Evolutionary conservation across 30 jellyfish, hydroid and myxozoan species (phyloP).

Genomic region (Turritopsis dohrnii): DNA sequence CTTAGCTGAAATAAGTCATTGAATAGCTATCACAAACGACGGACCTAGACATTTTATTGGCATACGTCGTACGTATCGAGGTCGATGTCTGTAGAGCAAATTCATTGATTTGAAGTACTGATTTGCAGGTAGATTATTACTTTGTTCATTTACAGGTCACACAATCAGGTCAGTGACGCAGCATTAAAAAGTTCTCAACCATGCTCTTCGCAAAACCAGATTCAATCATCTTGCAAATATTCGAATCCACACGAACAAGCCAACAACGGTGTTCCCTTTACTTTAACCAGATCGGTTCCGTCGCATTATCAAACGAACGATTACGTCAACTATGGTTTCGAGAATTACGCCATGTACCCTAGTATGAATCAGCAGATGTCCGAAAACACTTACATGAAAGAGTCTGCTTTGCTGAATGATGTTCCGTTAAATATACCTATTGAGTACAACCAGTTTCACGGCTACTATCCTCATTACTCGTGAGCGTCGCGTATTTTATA

Average conservation of each 20-base stretch:
- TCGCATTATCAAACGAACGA: not conserved
- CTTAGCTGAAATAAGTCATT: too few species aligned
- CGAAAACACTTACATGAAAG: not conserved
- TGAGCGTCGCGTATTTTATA: not conserved
- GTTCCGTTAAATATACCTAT: not conserved
- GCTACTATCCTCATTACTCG: not conserved
- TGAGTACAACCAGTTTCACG: not conserved
- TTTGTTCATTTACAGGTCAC: not conserved
- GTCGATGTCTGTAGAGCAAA: too few species aligned
- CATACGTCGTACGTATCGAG: too few species aligned
- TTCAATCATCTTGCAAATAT: not conserved
- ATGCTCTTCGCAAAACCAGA: not conserved
- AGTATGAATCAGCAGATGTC: not conserved
- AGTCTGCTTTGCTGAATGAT: not conserved
- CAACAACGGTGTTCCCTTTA: not conserved
- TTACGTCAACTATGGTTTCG: not conserved
- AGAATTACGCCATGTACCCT: not conserved
- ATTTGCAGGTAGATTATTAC: too few species aligned
- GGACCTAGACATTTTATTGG: too few species aligned
- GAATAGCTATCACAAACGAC: too few species aligned
- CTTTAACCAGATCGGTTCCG: not conserved
- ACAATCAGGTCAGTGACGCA: not conserved
- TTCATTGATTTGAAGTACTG: too few species aligned
- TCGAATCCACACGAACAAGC: not conserved
- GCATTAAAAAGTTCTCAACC: not conserved